phyloP scores from a whole-genome alignment of 2,888 invertebrate genomes.

The Phlogophora meticulosa region DNA sequence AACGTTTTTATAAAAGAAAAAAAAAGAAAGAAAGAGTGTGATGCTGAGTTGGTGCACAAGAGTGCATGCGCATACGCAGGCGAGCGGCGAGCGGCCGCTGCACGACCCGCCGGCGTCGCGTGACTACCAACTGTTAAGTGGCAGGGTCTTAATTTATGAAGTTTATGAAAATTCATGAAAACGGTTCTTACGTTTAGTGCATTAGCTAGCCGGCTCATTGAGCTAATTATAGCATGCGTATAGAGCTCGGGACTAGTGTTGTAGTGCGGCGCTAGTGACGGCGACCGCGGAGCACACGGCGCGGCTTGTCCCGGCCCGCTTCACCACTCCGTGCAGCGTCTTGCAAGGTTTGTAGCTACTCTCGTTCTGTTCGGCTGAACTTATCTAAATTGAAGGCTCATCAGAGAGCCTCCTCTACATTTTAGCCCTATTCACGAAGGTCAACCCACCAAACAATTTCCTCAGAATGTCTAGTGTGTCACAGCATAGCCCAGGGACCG shows the following conservation, averaged over 20 bases:
- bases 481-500: not conserved
- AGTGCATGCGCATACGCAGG: too few relatives aligned
- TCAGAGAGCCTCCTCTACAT: not conserved
- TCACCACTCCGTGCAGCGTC: not conserved
- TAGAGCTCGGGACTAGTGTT: not conserved
- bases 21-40: too few relatives aligned
- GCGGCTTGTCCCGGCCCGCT: not conserved
- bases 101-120: too few relatives aligned
- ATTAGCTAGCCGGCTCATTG: constrained; percentile 18
- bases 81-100: too few relatives aligned
- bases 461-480: not conserved
- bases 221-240: constrained; percentile 9
- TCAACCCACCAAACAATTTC: not conserved
- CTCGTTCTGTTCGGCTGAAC: not conserved
- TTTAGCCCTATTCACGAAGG: not conserved
- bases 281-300: not conserved
- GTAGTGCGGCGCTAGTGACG: not conserved
- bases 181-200: constrained; percentile 34
- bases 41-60: not conserved
- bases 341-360: not conserved
- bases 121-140: constrained; percentile 27
- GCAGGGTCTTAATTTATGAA: constrained; percentile 16
- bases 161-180: constrained; percentile 45
- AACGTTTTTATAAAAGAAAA: too few relatives aligned
- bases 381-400: not conserved